phyloP scores from a whole-genome alignment of 2,113 vertebrate species.

The Syngnathus floridae region DNA sequence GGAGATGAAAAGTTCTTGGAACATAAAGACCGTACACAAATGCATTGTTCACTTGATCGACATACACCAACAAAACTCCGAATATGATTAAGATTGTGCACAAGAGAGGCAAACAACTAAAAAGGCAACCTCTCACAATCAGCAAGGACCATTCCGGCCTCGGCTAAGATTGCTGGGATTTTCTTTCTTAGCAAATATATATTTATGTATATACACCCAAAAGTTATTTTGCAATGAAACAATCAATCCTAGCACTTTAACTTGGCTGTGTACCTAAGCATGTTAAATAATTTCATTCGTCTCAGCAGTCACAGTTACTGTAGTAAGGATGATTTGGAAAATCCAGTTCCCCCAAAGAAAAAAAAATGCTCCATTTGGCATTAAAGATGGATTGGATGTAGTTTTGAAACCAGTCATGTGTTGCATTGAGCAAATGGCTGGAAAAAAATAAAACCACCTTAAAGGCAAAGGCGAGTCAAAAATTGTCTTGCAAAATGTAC shows the following conservation, averaged over 20 bases:
- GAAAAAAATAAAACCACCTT: background rate
- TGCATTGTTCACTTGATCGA: constrained; percentile 49
- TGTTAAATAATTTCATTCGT: constrained; percentile 28
- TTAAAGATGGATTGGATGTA: background rate
- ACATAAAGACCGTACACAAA: constrained; percentile 46
- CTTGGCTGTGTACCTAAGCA: constrained; percentile 69
- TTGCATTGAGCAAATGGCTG: background rate
- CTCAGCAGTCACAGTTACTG: background rate
- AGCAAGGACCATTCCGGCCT: constrained; percentile 44
- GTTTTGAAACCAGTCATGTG: background rate
- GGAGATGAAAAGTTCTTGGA: constrained; percentile 17
- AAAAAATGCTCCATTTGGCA: background rate
- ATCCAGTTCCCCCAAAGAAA: background rate
- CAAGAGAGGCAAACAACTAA: constrained; percentile 49
- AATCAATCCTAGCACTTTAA: constrained; percentile 80
- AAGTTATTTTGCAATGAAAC: constrained; percentile 68
- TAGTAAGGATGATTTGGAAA: constrained; percentile 2
- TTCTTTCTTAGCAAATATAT: constrained; percentile 57
- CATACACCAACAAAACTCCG: constrained; percentile 60
- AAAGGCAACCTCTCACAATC: constrained; percentile 59
- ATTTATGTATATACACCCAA: constrained; percentile 29
- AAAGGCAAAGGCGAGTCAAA: background rate
- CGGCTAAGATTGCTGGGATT: constrained; percentile 42
- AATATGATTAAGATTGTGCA: constrained; percentile 56
- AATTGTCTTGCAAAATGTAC: no score